Base-by-base conservation (phyloP, 2,797 vertebrate genomes). In the Rachycentron canadum region DNA sequence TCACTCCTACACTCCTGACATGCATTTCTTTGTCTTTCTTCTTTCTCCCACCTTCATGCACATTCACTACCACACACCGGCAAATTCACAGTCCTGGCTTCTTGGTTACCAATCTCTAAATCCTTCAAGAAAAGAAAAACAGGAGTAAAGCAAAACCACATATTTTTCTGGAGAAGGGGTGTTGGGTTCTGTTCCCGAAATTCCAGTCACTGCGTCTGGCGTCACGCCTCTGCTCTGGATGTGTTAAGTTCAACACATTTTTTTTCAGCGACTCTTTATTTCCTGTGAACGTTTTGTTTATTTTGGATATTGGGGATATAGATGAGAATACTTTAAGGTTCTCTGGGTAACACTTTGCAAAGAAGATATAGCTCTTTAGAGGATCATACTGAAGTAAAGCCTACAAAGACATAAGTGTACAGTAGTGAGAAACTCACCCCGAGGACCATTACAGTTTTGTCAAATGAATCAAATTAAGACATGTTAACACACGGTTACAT, bases 171-270 rank as follows among this genome's bases (percentile, higher is more conserved):
- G 26, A 69, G 55, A 85, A 61, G 56, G 79, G 57, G 23, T 69
- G 47, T 62, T n/a, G 73, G 65, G 58, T 86, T 89, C 79, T 81
- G 38, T 88, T 86, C 63, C 79, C 30, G 43, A 81, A 84, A 83
- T 75, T 85, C 76, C n/a, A 59, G 77, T 85, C 65, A 81, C 50
- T 41, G 63, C 49, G 26, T 45, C 79, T 84, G 56, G 65, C 55
- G 7, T 52, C 32, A 53, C 28, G 63, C 80, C 84, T 73, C 47
- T 49, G 56, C 78, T 43, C 47, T 52, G 58, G 43, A 83, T 78
- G 50, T 78, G 60, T 78, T 30, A 64, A 79, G 21, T 59, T 78
- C 52, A 66, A 56, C 21, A 21, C 26, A 12, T 63, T 69, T 45
- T 55, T 26, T 34, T 49, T 63, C 38, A 32, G 21, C 26, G 59